Percentiles rank a stretch among this genome's conserved stretches.
Evolutionary conservation across 2,113 vertebrate genomes (phyloP).

Genomic region (Corythoichthys haematopterus): DNA sequence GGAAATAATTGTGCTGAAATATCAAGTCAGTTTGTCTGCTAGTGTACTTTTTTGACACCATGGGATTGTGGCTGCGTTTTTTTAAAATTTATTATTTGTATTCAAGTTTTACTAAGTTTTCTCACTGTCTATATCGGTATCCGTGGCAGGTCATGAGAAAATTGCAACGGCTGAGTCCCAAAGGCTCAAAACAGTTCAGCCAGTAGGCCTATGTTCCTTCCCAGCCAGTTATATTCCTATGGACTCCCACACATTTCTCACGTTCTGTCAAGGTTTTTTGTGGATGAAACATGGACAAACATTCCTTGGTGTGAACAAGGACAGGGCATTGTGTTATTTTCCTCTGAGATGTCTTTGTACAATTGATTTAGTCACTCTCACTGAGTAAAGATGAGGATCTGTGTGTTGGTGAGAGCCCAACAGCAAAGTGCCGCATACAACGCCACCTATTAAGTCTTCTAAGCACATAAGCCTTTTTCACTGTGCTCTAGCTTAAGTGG

Average conservation of each 20-base stretch:
- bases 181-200: neutral
- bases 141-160: neutral
- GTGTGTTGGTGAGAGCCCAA: constrained; percentile 33
- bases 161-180: neutral
- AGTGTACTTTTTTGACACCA: no score
- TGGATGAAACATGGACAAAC: neutral
- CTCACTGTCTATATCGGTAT: neutral
- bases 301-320: no score
- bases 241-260: neutral
- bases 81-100: no score
- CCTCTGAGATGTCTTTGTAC: constrained; percentile 28
- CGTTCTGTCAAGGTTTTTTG: neutral
- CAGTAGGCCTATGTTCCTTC: neutral
- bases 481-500: constrained; percentile 56
- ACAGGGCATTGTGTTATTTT: no score
- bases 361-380: constrained; percentile 49
- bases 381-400: constrained; percentile 38
- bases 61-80: no score
- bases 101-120: neutral
- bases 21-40: no score
- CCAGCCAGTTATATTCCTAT: neutral
- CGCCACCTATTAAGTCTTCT: constrained; percentile 64
- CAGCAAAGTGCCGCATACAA: constrained; percentile 42
- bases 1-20: no score
- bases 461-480: constrained; percentile 63